Conservation (phyloP, 1,140 invertebrate genomes). For the Aradophagus sp. region DNA sequence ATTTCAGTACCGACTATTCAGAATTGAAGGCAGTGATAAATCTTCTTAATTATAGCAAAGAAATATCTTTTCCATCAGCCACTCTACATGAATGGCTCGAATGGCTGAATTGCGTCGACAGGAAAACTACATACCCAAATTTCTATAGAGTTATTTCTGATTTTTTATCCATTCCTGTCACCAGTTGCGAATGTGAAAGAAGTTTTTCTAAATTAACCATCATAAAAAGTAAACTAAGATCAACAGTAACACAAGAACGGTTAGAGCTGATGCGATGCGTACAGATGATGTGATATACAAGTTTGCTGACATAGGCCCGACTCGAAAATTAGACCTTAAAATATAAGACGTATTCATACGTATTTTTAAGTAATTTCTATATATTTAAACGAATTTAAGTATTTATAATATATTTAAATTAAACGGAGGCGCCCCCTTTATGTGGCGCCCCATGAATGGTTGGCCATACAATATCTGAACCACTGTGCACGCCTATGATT, state of each 20-base stretch:
- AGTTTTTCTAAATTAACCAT: conserved; percentile 49
- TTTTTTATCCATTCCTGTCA: conserved; percentile 41
- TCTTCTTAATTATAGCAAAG: conserved; percentile 11
- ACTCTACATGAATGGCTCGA: conserved; percentile 11
- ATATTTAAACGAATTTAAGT: neutral
- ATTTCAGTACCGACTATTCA: conserved; percentile 28
- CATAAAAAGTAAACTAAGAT: conserved; percentile 44
- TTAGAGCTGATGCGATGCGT: conserved; percentile 32
- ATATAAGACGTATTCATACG: neutral
- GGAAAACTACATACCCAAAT: conserved; percentile 27
- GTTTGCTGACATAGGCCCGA: conserved; percentile 32
- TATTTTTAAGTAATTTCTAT: neutral
- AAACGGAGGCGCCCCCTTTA: no score
- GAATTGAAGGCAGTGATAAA: conserved; percentile 23
- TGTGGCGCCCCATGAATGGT: no score
- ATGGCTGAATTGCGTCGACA: conserved; percentile 24
- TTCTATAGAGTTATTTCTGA: conserved; percentile 24
- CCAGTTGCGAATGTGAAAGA: conserved; percentile 50
- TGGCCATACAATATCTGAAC: no score
- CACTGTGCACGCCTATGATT: no score
- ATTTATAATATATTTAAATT: neutral
- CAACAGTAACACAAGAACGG: conserved; percentile 38
- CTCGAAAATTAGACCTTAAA: conserved; percentile 12
- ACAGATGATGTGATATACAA: conserved; percentile 49
- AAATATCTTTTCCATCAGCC: neutral